Percentiles rank a stretch among this genome's conserved stretches.
These are phyloP conservation scores for Catotricha subobsoleta DNA, from an alignment of 2,888 invertebrate genomes.

Conservation along the genomic window DNA sequence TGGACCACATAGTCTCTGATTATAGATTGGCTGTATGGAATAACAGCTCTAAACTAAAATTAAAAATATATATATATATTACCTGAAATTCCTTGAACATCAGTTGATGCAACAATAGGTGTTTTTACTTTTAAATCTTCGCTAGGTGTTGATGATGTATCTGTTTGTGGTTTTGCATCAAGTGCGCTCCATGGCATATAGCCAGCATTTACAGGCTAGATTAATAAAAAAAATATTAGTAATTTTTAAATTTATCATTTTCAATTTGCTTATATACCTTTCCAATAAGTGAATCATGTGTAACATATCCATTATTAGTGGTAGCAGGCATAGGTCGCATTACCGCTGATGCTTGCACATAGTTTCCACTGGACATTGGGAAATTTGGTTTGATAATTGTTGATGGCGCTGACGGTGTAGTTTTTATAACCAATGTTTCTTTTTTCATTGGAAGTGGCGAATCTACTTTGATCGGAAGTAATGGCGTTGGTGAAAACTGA, in stretches of 20 bases:
- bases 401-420: neutral
- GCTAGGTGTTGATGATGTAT: constrained; percentile 10
- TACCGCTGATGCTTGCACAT: neutral
- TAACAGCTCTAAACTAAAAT: neutral
- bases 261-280: neutral
- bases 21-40: no score
- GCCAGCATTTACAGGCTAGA: no score
- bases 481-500: constrained; percentile 1
- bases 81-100: constrained; percentile 11
- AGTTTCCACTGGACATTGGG: neutral
- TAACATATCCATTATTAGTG: constrained; percentile 7
- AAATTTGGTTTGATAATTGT: neutral
- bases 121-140: constrained; percentile 8
- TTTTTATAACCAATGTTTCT: neutral
- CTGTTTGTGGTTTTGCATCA: constrained; percentile 12
- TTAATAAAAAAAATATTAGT: neutral
- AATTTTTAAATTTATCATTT: neutral
- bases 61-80: constrained; percentile 2
- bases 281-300: constrained; percentile 5
- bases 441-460: neutral
- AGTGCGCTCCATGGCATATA: constrained; percentile 17
- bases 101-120: constrained; percentile 9
- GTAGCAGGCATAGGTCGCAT: neutral
- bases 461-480: constrained; percentile 3
- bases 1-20: no score